phyloP scores from a whole-genome alignment of 2,888 invertebrate species.

The Rugalucina vietnamica region DNA sequence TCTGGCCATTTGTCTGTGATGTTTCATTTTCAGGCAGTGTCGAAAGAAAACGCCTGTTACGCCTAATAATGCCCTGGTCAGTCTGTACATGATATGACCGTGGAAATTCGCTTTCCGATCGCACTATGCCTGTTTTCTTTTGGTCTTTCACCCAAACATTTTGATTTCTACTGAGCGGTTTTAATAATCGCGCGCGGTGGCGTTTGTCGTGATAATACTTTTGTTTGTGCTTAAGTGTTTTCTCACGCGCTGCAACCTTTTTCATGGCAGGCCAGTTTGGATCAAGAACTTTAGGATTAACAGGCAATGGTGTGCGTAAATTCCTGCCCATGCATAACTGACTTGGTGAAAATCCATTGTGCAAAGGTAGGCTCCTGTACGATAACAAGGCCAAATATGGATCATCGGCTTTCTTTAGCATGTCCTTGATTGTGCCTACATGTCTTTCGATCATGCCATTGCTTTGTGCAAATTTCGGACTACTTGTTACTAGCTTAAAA shows the following conservation, averaged over 20 bases:
- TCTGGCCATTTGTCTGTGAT: not conserved
- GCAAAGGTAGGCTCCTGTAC: slow-evolving; percentile 66
- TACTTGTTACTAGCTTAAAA: slow-evolving; percentile 48
- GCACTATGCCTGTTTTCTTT: slow-evolving; percentile 12
- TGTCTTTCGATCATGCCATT: slow-evolving; percentile 50
- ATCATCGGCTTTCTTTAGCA: slow-evolving; percentile 68
- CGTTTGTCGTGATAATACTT: slow-evolving; percentile 1
- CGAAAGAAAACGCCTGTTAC: slow-evolving; percentile 10
- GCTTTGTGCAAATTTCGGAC: slow-evolving; percentile 47
- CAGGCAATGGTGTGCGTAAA: slow-evolving; percentile 63
- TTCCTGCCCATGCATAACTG: slow-evolving; percentile 74
- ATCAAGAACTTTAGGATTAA: slow-evolving; percentile 18
- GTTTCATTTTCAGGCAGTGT: not conserved
- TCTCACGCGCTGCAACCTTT: slow-evolving; percentile 10
- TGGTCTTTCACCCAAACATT: slow-evolving; percentile 29
- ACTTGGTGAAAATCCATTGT: slow-evolving; percentile 67
- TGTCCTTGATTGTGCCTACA: slow-evolving; percentile 29
- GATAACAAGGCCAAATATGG: slow-evolving; percentile 67
- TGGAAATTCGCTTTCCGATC: slow-evolving; percentile 17
- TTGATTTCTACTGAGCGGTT: not conserved
- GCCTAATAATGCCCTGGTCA: slow-evolving; percentile 16
- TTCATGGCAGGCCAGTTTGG: slow-evolving; percentile 30
- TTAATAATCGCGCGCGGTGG: slow-evolving; percentile 4
- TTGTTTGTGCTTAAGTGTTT: not conserved
- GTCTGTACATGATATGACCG: slow-evolving; percentile 21